Evolutionary conservation across 2,113 vertebrate species (phyloP).

Genomic region (Passer domesticus): DNA sequence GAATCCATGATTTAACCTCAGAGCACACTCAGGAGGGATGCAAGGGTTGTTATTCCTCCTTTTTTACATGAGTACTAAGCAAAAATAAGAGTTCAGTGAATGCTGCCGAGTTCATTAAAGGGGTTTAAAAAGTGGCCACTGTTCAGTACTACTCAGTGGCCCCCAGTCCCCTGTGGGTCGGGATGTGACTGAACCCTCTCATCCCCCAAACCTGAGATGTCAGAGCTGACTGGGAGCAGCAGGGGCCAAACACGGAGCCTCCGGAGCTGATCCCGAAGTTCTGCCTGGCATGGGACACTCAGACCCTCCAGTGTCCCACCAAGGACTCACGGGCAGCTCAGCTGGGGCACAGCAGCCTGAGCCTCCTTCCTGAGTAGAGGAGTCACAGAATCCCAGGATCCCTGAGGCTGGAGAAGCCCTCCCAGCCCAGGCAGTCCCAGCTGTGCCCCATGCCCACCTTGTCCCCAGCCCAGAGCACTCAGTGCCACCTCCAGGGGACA

Average conservation of each 20-base stretch:
- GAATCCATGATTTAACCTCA: not conserved
- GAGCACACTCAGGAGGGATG: not conserved
- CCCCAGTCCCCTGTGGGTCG: not conserved
- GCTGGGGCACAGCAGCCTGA: not conserved
- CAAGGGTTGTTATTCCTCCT: not conserved
- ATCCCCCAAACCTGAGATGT: not conserved
- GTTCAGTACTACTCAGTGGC: not conserved
- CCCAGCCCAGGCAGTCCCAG: not conserved
- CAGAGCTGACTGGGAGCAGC: not conserved
- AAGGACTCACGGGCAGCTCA: not conserved
- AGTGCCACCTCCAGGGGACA: not conserved
- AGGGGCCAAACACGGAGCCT: no score
- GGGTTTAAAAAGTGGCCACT: not conserved
- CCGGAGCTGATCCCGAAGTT: not conserved
- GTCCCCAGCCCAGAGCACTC: not conserved
- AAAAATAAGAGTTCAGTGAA: not conserved
- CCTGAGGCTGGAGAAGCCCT: not conserved
- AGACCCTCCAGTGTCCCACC: rapidly evolving
- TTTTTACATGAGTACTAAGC: not conserved
- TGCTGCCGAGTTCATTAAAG: not conserved
- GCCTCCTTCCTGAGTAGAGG: not conserved
- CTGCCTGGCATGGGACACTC: not conserved
- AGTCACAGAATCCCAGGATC: rapidly evolving
- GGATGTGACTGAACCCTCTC: not conserved
- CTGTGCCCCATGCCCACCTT: not conserved